phyloP scores from a whole-genome alignment of 2,797 vertebrate species.

The Pseudotriccus pelzelni region DNA sequence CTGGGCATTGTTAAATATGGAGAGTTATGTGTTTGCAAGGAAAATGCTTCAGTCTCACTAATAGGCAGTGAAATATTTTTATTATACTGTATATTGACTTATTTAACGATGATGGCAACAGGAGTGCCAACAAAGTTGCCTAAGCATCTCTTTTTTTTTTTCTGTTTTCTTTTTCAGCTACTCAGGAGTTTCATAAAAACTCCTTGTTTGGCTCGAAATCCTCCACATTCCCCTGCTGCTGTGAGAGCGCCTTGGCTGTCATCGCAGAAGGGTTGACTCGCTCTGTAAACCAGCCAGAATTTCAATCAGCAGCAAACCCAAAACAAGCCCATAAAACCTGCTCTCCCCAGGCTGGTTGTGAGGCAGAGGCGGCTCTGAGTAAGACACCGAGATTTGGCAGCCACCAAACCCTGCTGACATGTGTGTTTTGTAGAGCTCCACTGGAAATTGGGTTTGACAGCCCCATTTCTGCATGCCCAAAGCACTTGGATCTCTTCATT shows the following conservation, averaged over 20 bases:
- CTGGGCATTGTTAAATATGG: not conserved
- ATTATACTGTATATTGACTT: not conserved
- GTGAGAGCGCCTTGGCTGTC: not conserved
- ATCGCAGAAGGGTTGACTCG: not conserved
- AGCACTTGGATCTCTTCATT: not conserved
- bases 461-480: not conserved
- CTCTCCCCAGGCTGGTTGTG: rapidly evolving
- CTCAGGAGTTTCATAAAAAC: not conserved
- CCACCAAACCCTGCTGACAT: not conserved
- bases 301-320: not conserved
- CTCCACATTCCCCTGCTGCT: not conserved
- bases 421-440: not conserved
- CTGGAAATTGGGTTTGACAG: not conserved
- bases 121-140: not conserved
- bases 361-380: not conserved
- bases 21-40: not conserved
- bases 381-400: not conserved
- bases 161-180: not conserved
- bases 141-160: not conserved
- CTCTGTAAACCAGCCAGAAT: not conserved
- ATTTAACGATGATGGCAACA: not conserved
- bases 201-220: not conserved
- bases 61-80: not conserved
- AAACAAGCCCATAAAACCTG: not conserved
- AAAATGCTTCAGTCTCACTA: not conserved